phyloP scores from a whole-genome alignment of 2,888 invertebrate genomes.

The Ethmia dodecea region DNA sequence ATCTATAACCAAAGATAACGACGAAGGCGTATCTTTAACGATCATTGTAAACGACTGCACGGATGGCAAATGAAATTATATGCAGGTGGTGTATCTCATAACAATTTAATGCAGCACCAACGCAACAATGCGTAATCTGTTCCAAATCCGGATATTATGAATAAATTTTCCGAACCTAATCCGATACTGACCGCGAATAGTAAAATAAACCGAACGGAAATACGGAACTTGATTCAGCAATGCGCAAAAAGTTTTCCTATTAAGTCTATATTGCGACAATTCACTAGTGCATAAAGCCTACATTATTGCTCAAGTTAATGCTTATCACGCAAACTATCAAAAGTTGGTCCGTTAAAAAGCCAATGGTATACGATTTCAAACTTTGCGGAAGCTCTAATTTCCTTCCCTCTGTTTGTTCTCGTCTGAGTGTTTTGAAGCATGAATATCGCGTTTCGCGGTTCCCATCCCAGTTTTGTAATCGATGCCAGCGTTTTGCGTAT shows the following conservation, averaged over 20 bases:
- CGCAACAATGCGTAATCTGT: slow-evolving; percentile 28
- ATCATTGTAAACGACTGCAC: slow-evolving; percentile 3
- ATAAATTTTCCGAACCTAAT: slow-evolving; percentile 4
- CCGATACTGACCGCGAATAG: slow-evolving; percentile 4
- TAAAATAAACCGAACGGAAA: slow-evolving; percentile 14
- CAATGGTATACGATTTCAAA: not conserved
- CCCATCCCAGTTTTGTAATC: slow-evolving; percentile 23
- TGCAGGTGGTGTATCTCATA: slow-evolving; percentile 24
- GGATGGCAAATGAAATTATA: slow-evolving; percentile 10
- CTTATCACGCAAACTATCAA: slow-evolving; percentile 26
- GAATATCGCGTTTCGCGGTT: slow-evolving; percentile 25
- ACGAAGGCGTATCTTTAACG: slow-evolving; percentile 8
- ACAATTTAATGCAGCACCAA: slow-evolving; percentile 34
- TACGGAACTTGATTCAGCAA: slow-evolving; percentile 27
- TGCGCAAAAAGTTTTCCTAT: slow-evolving; percentile 52
- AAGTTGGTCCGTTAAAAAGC: slow-evolving; percentile 10
- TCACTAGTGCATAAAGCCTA: slow-evolving; percentile 37
- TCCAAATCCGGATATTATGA: slow-evolving; percentile 27
- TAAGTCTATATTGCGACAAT: slow-evolving; percentile 38
- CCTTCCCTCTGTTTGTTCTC: slow-evolving; percentile 11
- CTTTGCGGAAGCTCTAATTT: slow-evolving; percentile 4
- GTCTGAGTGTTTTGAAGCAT: slow-evolving; percentile 8
- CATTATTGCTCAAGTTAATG: slow-evolving; percentile 35
- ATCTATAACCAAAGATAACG: slow-evolving; percentile 3
- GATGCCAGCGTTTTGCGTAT: slow-evolving; percentile 19